These are phyloP conservation scores for Struthidea cinerea DNA, from an alignment of 2,113 vertebrate species.

Conservation along the genomic window DNA sequence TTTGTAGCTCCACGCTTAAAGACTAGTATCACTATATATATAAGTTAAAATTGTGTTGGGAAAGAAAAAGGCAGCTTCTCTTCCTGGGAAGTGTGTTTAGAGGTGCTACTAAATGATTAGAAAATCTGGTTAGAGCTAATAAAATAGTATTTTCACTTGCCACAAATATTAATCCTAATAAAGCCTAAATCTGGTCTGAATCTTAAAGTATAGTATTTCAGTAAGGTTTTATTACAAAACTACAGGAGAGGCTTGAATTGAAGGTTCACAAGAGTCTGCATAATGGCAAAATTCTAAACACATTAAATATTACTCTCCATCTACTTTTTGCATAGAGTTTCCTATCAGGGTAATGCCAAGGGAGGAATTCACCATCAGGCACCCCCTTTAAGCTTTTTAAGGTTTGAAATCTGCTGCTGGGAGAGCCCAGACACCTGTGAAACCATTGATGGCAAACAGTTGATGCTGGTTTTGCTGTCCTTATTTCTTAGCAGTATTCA, in stretches of 20 bases:
- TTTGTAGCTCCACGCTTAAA: background rate
- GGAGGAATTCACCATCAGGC: background rate
- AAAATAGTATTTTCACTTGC: background rate
- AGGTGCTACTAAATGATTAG: background rate
- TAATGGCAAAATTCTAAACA: background rate
- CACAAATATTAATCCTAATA: background rate
- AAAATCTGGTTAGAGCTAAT: background rate
- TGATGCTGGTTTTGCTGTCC: background rate
- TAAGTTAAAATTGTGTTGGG: background rate
- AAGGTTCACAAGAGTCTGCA: background rate
- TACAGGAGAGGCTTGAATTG: background rate
- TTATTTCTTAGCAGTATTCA: background rate
- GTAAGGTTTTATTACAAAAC: background rate
- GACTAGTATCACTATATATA: background rate
- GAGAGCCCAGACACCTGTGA: background rate
- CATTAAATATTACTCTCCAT: background rate
- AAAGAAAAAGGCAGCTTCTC: background rate
- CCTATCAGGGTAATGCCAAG: background rate
- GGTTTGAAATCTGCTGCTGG: background rate
- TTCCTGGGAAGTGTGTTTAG: background rate
- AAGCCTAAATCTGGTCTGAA: background rate
- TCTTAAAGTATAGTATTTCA: background rate
- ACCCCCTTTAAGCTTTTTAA: background rate
- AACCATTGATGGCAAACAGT: background rate
- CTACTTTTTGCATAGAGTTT: background rate